Evolutionary conservation across 2,888 invertebrate species (phyloP).

Genomic region (Venusia cambrica): DNA sequence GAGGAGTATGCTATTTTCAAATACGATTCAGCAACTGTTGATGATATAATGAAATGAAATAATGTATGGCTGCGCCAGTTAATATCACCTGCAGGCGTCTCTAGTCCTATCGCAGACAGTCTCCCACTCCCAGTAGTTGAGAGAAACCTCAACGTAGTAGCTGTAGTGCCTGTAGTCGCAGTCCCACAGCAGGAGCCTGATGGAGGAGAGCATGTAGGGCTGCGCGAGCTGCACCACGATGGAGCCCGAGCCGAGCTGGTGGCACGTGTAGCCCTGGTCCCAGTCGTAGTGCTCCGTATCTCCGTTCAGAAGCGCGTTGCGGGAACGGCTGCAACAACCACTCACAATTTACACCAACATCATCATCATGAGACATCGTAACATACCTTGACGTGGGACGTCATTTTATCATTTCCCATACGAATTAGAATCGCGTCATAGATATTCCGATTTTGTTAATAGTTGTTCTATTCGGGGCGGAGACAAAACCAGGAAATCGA

Average conservation of each 20-base stretch:
- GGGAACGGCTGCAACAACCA: constrained; percentile 84
- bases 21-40: too few species aligned
- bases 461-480: too few species aligned
- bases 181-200: constrained; percentile 97
- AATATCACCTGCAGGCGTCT: constrained; percentile 84
- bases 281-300: constrained; percentile 97
- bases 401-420: too few species aligned
- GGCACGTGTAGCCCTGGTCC: constrained; percentile 99
- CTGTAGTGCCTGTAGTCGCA: constrained; percentile 97
- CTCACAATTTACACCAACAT: too few species aligned
- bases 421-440: too few species aligned
- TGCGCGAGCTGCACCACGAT: constrained; percentile 97
- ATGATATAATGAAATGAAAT: too few species aligned
- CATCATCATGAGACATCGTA: too few species aligned
- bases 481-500: too few species aligned
- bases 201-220: constrained; percentile 94
- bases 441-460: too few species aligned
- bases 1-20: too few species aligned
- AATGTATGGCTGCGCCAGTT: too few species aligned
- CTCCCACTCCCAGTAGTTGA: constrained; percentile 96
- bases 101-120: constrained; percentile 93
- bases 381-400: too few species aligned
- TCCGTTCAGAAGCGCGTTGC: constrained; percentile 97
- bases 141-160: constrained; percentile 97
- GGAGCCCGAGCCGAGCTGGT: constrained; percentile 96